A percentile compares a stretch with the other conserved stretches of the same genome.
Evolutionary conservation across 2,113 vertebrate genomes (phyloP).

Genomic region (Phalacrocorax brasilianus): DNA sequence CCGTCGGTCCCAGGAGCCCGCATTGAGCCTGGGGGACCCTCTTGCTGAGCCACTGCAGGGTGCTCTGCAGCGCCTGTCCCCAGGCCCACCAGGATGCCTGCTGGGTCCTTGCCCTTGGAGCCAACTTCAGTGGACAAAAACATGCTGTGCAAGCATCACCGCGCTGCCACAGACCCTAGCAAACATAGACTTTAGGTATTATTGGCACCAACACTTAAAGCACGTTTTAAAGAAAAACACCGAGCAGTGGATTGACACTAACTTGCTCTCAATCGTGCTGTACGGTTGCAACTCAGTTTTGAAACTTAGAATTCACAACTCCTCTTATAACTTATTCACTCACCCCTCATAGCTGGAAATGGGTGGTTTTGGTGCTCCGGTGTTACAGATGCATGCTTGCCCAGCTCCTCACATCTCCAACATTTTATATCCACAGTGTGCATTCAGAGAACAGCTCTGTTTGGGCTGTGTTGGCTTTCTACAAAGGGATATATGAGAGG

Average conservation of each 20-base stretch:
- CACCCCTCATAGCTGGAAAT: fast-evolving
- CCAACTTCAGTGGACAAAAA: background rate
- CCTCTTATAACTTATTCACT: background rate
- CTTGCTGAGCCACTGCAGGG: fast-evolving
- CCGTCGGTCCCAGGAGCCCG: fast-evolving
- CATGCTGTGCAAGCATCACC: fast-evolving
- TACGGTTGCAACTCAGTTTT: background rate
- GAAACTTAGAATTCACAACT: fast-evolving
- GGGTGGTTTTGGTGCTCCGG: background rate
- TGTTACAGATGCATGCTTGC: background rate
- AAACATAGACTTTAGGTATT: background rate
- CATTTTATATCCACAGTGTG: background rate
- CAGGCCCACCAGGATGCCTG: background rate
- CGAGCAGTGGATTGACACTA: fast-evolving
- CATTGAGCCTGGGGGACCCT: fast-evolving
- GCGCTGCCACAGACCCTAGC: fast-evolving
- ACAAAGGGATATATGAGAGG: fast-evolving
- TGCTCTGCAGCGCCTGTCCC: background rate
- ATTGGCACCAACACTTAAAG: background rate
- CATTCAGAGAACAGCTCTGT: background rate
- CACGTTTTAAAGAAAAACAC: background rate
- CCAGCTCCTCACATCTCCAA: fast-evolving
- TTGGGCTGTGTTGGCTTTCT: fast-evolving
- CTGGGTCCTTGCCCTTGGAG: fast-evolving
- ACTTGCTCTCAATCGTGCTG: background rate